These are phyloP conservation scores for Stenotaenia linearis DNA, from an alignment of 2,888 invertebrate genomes.

Conservation along the genomic window DNA sequence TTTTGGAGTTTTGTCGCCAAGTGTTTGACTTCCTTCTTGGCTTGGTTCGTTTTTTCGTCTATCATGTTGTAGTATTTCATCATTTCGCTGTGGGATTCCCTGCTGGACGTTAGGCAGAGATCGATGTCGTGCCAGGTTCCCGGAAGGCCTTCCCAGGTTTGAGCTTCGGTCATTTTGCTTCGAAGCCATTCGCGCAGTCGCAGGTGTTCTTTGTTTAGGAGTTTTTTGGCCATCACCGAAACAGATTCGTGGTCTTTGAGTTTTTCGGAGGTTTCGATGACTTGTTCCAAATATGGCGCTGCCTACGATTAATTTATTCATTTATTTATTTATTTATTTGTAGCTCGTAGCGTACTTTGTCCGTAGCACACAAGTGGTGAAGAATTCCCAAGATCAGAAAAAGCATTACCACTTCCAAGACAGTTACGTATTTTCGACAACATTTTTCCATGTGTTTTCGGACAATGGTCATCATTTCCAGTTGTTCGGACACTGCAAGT, in stretches of 20 bases:
- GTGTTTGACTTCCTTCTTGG: not conserved
- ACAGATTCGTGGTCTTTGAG: not conserved
- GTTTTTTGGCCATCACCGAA: not conserved
- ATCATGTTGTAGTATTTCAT: conserved; percentile 17
- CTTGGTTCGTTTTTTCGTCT: not conserved
- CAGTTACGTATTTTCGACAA: not conserved
- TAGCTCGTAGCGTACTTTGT: not conserved
- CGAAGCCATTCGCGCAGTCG: not conserved
- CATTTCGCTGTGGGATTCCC: not conserved
- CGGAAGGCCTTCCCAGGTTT: conserved; percentile 17
- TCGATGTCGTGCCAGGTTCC: conserved; percentile 28
- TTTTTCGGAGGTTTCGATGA: not conserved
- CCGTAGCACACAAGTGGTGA: conserved; percentile 8
- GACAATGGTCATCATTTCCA: not conserved
- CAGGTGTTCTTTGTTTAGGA: not conserved
- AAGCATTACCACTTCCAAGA: not conserved
- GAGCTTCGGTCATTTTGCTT: not conserved
- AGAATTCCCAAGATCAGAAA: not conserved
- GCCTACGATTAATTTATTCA: not conserved
- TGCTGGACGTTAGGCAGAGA: not conserved
- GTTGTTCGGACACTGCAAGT: not conserved
- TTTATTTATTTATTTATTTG: not conserved
- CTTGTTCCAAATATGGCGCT: not conserved
- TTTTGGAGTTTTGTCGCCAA: not conserved
- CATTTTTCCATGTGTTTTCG: not conserved